These are phyloP conservation scores for Graptemys geographica DNA, from an alignment of 2,797 vertebrate species.

Conservation along the genomic window DNA sequence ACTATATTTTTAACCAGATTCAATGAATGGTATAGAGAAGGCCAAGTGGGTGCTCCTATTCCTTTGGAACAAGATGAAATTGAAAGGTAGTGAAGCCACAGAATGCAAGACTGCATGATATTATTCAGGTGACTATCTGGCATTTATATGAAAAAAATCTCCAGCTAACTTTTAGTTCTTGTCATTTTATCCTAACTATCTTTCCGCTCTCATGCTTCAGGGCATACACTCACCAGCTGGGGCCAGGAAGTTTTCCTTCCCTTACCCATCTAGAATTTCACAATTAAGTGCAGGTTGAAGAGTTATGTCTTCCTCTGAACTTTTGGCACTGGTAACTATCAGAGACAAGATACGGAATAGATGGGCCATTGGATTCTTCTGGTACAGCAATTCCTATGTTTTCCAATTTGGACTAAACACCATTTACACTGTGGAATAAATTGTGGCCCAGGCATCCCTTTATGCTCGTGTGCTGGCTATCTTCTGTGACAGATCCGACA, in stretches of 20 bases:
- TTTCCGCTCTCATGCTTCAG: background rate
- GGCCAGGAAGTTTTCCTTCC: background rate
- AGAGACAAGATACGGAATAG: background rate
- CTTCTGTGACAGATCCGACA: background rate
- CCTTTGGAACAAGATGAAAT: background rate
- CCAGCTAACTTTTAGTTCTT: background rate
- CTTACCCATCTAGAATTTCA: background rate
- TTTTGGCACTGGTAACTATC: background rate
- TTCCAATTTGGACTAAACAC: background rate
- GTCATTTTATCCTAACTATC: background rate
- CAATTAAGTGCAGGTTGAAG: background rate
- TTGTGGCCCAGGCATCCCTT: background rate
- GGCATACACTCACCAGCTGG: background rate
- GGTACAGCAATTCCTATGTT: background rate
- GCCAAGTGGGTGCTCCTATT: background rate
- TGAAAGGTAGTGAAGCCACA: background rate
- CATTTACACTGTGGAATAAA: background rate
- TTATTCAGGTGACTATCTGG: background rate
- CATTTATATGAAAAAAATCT: background rate
- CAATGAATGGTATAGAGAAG: constrained; percentile 1
- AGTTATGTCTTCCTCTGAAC: background rate
- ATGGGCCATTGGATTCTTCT: background rate
- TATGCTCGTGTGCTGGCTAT: background rate
- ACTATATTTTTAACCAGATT: background rate
- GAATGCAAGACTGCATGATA: background rate